Evolutionary conservation across 2,888 invertebrate species (phyloP), one percentile per base, ranked within the genome.

Genomic region (Machimus rusticus): DNA sequence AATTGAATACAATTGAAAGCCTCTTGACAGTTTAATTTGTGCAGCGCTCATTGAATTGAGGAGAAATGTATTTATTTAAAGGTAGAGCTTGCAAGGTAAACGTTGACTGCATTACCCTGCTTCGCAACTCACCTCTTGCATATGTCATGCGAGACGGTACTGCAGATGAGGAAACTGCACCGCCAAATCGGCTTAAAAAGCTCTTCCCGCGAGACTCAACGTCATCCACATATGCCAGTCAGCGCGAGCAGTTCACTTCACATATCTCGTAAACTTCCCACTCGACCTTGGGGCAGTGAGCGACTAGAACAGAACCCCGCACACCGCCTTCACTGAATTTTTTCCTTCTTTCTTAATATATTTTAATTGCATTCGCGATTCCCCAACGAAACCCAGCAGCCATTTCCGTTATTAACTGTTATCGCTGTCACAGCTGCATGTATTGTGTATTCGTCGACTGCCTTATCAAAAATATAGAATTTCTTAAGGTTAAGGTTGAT

Each of bases 351-450:
- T 82, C 8, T 43, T 82, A 57, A 37, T 37, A 82, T 57, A 82
- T 82, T 82, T 82, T 82, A 82, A 82, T 82, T 66, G 34, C 28
- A 82, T 82, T 57, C 82, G 57, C 82, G 31, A 57, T 66, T 82
- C 37, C 34, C 8, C 16, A 46, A 37, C 34, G 55, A 82, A 37
- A 57, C 39, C 57, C 5, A 12, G 9, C 66, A 37, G 57, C 57
- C 82, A 82, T 66, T 82, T 82, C 82, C 82, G 82, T 66, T 82
- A 82, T 82, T 57, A 82, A 82, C 82, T 57, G 82, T 82, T 82
- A 82, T 82, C 82, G 34, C 19, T 57, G 37, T n/a, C 19, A 78
- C 37, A 46, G 39, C 28, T 43, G 78, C 78, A 76, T 76, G 43
- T 46, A 46, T 78, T 57, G 57, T 34, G 57, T 23, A 57, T 82